Base-by-base conservation (phyloP, 2,797 vertebrate species). In the Psittacula derbiana region DNA sequence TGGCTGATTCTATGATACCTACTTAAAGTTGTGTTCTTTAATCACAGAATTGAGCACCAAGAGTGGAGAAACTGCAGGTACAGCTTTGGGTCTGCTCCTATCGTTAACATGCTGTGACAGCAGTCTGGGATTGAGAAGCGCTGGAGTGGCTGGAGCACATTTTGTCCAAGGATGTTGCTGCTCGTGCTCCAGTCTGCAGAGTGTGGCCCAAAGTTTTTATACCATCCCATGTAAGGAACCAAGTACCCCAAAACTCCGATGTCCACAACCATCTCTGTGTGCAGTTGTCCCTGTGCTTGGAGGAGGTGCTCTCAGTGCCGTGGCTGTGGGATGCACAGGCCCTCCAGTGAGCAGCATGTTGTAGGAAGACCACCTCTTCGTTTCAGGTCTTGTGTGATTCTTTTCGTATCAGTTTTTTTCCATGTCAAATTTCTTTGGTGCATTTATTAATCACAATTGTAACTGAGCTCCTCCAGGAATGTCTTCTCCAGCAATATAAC, bases 71-170 rank as follows among this genome's bases (percentile, higher is more conserved):
- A 3, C 11, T 4, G 25, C 43, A 23, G 7, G 20, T 1, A 11
- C 49, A 38, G 38, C 40, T 47, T 23, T 25, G 6, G 53, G 19
- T 40, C 8, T 25, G 30, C 38, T 50, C 52, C 53, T 57, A 9
- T 11, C 4, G 0, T 6, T 7, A 38, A 3, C 0, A 0, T 6
- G 20, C 24, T 38, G 33, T 21, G 3, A 4, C 6, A 6, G 28
- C n/a, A 3, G 33, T 6, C 1, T 1, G 19, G 36, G 38, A 8
- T 12, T 4, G 65, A 24, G 81, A 38, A 49, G 40, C 1, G 7
- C 38, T 23, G 40, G 40, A 28, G 14, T 5, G 8, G 0, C 4
- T 2, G 1, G 14, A 24, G 31, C 14, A 4, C 1, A 0, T 10
- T 43, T 44, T 61, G 46, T 25, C 28, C 3, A 3, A 25, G 38